These are phyloP conservation scores for Cladorhizidae sp. DNA, from an alignment of 37 sponge, comb jelly and placozoan genomes.

Conservation along the genomic window DNA sequence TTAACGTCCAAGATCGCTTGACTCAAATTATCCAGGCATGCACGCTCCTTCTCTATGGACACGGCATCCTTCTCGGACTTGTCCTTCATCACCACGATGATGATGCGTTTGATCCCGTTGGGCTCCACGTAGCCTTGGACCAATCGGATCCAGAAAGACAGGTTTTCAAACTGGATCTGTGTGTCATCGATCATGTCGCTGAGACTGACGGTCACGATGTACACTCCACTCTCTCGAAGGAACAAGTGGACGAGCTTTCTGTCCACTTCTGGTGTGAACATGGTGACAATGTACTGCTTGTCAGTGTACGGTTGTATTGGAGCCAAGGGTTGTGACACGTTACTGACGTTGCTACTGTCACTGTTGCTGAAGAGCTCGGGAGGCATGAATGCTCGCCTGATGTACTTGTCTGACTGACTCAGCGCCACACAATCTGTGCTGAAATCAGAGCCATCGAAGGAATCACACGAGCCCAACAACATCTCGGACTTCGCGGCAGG, in stretches of 20 bases:
- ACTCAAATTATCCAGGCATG: not conserved
- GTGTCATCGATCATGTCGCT: constrained; percentile 43
- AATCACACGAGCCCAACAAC: not conserved
- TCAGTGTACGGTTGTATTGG: not conserved
- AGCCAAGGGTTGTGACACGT: not conserved
- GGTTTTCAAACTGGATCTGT: constrained; percentile 65
- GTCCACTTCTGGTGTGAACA: constrained; percentile 11
- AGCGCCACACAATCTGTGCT: not conserved
- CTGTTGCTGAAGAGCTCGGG: not conserved
- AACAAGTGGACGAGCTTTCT: constrained; percentile 46
- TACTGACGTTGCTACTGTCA: not conserved
- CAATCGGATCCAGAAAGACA: constrained; percentile 49
- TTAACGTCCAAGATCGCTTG: constrained; percentile 25
- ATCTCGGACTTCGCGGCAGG: not conserved
- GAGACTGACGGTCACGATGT: constrained; percentile 39
- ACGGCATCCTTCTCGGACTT: not conserved
- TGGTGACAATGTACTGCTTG: constrained; percentile 32
- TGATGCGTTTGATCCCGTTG: constrained; percentile 13
- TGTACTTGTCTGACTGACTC: constrained; percentile 3
- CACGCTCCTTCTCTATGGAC: not conserved
- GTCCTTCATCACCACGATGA: constrained; percentile 58
- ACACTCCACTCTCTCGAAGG: constrained; percentile 44
- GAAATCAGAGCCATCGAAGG: not conserved
- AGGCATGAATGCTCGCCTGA: constrained; percentile 11
- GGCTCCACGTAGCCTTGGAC: constrained; percentile 42